phyloP scores from a whole-genome alignment of 2,797 vertebrate species.

The Spatula versicolor region DNA sequence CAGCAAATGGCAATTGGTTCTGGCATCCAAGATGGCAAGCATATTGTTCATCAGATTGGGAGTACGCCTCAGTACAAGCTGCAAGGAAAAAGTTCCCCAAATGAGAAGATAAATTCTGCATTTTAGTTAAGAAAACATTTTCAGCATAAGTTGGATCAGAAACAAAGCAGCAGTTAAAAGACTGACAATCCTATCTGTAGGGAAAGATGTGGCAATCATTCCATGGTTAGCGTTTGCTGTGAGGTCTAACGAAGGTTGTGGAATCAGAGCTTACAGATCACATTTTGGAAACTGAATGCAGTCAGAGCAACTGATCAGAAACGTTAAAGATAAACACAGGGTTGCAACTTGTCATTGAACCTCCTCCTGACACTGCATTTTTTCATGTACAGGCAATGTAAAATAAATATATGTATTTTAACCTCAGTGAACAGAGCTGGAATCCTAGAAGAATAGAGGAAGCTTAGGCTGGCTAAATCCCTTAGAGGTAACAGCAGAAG shows the following conservation, averaged over 20 bases:
- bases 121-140: slow-evolving; percentile 60
- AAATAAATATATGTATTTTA: not conserved
- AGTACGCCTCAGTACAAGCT: slow-evolving; percentile 96
- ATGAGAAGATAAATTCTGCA: slow-evolving; percentile 50
- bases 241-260: not conserved
- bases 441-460: not conserved
- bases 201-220: not conserved
- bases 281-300: not conserved
- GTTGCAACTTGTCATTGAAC: not conserved
- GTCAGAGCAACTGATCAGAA: not conserved
- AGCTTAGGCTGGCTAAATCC: not conserved
- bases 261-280: not conserved
- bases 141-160: slow-evolving; percentile 38
- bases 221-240: not conserved
- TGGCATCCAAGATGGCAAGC: slow-evolving; percentile 96
- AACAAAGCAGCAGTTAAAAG: slow-evolving; percentile 41
- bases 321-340: not conserved
- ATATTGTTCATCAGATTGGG: slow-evolving; percentile 89
- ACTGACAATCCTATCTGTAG: not conserved
- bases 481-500: not conserved
- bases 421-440: not conserved
- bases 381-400: not conserved
- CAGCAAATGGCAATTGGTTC: slow-evolving; percentile 93
- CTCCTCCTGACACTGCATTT: not conserved
- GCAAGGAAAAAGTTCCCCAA: slow-evolving; percentile 58